A percentile compares a stretch with the other conserved stretches of the same genome.
Conservation (phyloP, 1,140 invertebrate species). For the Ephestia elutella region DNA sequence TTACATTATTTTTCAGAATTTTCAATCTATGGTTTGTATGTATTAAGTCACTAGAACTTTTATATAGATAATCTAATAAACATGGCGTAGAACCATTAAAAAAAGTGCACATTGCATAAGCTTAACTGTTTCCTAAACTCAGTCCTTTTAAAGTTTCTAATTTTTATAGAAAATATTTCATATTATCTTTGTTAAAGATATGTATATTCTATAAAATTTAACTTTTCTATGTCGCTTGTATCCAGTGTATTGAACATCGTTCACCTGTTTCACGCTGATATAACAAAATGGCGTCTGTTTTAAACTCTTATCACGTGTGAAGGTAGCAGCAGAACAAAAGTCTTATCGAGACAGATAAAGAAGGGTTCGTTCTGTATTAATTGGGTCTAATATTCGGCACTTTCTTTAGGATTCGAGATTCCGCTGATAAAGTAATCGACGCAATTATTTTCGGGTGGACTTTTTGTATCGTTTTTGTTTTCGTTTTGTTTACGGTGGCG, state of each 20-base stretch:
- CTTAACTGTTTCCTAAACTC: too few relatives aligned
- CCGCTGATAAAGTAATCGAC: slow-evolving; percentile 20
- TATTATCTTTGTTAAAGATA: too few relatives aligned
- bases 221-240: slow-evolving; percentile 16
- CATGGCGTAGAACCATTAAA: too few relatives aligned
- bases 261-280: slow-evolving; percentile 41
- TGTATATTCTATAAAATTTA: not conserved
- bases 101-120: too few relatives aligned
- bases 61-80: too few relatives aligned
- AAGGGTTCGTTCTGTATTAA: slow-evolving; percentile 33
- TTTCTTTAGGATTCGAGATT: slow-evolving; percentile 10
- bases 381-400: slow-evolving; percentile 34
- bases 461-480: not conserved
- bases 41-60: too few relatives aligned
- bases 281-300: slow-evolving; percentile 37
- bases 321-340: slow-evolving; percentile 40
- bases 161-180: too few relatives aligned
- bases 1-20: too few relatives aligned
- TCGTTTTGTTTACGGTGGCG: not conserved
- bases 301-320: slow-evolving; percentile 30
- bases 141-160: too few relatives aligned
- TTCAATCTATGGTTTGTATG: too few relatives aligned
- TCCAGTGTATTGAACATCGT: slow-evolving; percentile 16
- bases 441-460: slow-evolving; percentile 4
- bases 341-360: slow-evolving; percentile 32